Percentiles rank a stretch among this genome's conserved stretches.
Evolutionary conservation across 2,888 invertebrate genomes (phyloP).

Genomic region (Caenorhabditis doughertyi): DNA sequence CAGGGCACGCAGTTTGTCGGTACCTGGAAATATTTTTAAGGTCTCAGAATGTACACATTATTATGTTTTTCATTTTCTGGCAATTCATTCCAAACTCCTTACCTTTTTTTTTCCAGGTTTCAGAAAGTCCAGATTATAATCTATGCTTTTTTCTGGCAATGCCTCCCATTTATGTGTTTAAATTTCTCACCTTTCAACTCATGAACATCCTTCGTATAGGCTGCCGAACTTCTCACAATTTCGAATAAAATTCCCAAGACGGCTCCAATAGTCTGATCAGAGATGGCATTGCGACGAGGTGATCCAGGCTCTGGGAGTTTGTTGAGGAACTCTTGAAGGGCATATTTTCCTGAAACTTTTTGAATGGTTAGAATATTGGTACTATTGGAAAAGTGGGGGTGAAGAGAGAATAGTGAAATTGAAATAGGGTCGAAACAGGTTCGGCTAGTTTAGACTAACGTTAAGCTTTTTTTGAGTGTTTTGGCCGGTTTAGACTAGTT

Average conservation of each 20-base stretch:
- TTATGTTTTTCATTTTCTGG: too few relatives aligned
- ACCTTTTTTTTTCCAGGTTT: too few relatives aligned
- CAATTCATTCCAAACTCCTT: too few relatives aligned
- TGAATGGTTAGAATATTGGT: background rate
- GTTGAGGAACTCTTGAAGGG: conserved; percentile 96
- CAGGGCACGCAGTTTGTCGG: conserved; percentile 83
- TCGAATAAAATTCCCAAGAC: conserved; percentile 91
- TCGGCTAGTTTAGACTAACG: too few relatives aligned
- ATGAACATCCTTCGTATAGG: conserved; percentile 88
- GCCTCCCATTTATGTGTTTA: too few relatives aligned
- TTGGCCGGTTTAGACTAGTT: too few relatives aligned
- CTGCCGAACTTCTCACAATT: conserved; percentile 75
- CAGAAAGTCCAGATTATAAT: background rate
- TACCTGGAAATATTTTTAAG: conserved; percentile 66
- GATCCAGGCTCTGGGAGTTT: conserved; percentile 89
- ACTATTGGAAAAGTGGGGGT: background rate
- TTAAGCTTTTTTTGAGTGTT: too few relatives aligned
- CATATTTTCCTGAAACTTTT: conserved; percentile 87
- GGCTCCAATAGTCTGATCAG: conserved; percentile 98
- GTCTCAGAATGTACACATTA: too few relatives aligned
- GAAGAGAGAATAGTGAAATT: too few relatives aligned
- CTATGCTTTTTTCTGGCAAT: background rate
- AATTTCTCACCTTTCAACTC: conserved; percentile 86
- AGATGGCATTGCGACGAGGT: conserved; percentile 85
- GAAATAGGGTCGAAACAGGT: too few relatives aligned